A percentile compares a stretch with the other conserved stretches of the same genome.
phyloP scores from a whole-genome alignment of 1,140 invertebrate genomes.

The Antheraea pernyi region DNA sequence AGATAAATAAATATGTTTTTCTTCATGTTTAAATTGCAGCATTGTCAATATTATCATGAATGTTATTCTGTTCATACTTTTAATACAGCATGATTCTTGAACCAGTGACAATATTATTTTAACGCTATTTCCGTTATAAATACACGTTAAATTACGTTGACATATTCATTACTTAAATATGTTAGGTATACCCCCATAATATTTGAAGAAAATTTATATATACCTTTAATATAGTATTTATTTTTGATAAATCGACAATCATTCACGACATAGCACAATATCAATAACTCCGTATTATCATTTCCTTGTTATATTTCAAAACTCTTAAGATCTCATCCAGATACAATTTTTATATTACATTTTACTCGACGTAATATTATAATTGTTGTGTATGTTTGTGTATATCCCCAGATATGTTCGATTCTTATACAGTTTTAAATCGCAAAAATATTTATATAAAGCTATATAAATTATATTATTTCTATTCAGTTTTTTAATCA shows the following conservation, averaged over 20 bases:
- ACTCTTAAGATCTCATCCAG: neutral
- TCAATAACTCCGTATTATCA: neutral
- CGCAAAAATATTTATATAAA: neutral
- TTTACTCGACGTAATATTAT: neutral
- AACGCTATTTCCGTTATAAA: too few relatives aligned
- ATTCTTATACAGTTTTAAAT: neutral
- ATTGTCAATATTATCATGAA: too few relatives aligned
- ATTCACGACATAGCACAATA: neutral
- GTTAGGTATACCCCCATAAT: neutral
- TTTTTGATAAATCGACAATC: neutral
- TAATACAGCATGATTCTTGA: too few relatives aligned
- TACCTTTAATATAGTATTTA: neutral
- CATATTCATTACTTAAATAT: neutral
- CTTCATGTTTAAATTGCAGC: too few relatives aligned
- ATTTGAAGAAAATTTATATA: neutral
- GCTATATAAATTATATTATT: conserved; percentile 4
- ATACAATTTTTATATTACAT: neutral
- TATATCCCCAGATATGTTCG: neutral
- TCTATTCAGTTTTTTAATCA: conserved; percentile 33
- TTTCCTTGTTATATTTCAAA: neutral
- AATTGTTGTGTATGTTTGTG: neutral
- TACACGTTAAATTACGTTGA: neutral
- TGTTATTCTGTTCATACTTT: too few relatives aligned
- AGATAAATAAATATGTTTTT: too few relatives aligned
- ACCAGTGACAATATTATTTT: too few relatives aligned